Percentiles rank a stretch among this genome's conserved stretches.
These are phyloP conservation scores for Nebria ingens DNA, from an alignment of 1,140 invertebrate genomes.

Conservation along the genomic window DNA sequence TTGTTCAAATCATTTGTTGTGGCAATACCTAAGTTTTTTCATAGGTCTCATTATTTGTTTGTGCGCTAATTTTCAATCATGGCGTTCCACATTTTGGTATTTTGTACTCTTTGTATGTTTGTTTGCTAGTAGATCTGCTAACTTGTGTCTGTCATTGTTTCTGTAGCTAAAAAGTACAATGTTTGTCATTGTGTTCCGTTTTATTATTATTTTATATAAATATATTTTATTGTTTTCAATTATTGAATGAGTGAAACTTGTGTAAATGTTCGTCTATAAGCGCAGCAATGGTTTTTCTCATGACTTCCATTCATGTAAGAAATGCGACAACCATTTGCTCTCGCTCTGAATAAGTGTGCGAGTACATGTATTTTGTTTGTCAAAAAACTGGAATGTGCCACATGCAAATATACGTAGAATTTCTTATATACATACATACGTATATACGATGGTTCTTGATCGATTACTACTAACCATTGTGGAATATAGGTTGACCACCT, in stretches of 20 bases:
- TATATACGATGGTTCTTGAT: too few species aligned
- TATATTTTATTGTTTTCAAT: slow-evolving; percentile 22
- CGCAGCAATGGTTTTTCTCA: too few species aligned
- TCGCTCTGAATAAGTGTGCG: too few species aligned
- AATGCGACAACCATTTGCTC: too few species aligned
- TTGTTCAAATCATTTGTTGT: not conserved
- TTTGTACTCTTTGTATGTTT: slow-evolving; percentile 19
- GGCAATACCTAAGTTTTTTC: not conserved
- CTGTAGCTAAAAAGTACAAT: slow-evolving; percentile 32
- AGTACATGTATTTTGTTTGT: slow-evolving; percentile 5
- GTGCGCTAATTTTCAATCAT: slow-evolving; percentile 12
- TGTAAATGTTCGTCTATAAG: not conserved
- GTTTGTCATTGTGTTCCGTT: slow-evolving; percentile 27
- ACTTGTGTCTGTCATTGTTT: slow-evolving; percentile 36
- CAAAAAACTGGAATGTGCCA: slow-evolving; percentile 1
- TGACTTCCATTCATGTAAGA: too few species aligned
- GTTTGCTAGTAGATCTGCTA: slow-evolving; percentile 28
- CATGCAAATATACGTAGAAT: not conserved
- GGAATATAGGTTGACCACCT: too few species aligned
- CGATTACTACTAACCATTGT: too few species aligned
- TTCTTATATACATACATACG: not conserved
- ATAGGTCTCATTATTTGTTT: slow-evolving; percentile 17
- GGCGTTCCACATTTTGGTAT: slow-evolving; percentile 3
- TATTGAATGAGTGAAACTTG: not conserved
- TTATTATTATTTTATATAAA: too few species aligned